Base-by-base conservation (phyloP, 2,113 vertebrate species). In the Cyrtonyx montezumae region DNA sequence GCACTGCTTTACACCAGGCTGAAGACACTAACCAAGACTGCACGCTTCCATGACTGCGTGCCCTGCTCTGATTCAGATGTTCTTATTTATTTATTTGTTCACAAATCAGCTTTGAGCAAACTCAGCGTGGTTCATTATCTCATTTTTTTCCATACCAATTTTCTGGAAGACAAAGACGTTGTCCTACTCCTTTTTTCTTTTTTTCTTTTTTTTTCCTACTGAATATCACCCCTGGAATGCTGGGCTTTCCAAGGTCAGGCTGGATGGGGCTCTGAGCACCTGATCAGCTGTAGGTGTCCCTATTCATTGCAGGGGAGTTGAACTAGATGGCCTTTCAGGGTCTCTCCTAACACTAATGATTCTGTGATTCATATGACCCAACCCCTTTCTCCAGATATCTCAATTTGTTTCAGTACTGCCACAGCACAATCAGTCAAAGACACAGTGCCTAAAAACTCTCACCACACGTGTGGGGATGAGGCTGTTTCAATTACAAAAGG, bases 401-500 rank as follows among this genome's bases (percentile, higher is more conserved):
- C 0, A 0, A 46, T 78, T 55, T 65, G 13, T 51, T 94, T 79
- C 36, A 3, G 6, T 34, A 42, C 21, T 3, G 3, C 42, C 74
- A 67, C n/a, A 90, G 46, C 42, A 53, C 3, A 40, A 91, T 34
- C 7, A 80, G 85, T 84, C 12, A 28, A 32, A 91, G n/a, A 87
- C 14, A 79, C 26, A 87, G 63, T 28, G 63, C 37, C 83, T 71
- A 91, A 32, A 15, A 53, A 75, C 56, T 55, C 82, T 53, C 66
- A 78, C 58, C 2, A 9, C 58, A 69, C 55, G 84, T 40, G 63
- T 11, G 59, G 40, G 84, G 91, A 84, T 4, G n/a, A 90, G 63
- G 48, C 77, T 78, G 55, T 73, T 96, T 93, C 90, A 74, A 62
- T 95, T 91, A 85, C 86, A 88, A 91, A 70, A 51, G 42, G 30